phyloP scores from a whole-genome alignment of 2,113 vertebrate species.

The Protobothrops flavoviridis region DNA sequence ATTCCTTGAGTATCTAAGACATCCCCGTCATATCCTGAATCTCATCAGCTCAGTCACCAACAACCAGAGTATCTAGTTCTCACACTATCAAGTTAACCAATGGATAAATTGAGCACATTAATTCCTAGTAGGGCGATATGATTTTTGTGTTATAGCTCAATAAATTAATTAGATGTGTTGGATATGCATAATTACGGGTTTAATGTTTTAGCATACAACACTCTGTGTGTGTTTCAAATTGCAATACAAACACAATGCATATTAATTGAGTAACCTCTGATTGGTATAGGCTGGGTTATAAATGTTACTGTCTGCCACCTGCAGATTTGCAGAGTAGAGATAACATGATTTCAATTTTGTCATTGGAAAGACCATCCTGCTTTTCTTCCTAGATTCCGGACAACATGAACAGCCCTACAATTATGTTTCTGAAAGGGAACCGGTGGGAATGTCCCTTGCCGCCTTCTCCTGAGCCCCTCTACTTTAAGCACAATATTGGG shows the following conservation, averaged over 20 bases:
- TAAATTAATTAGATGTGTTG: not conserved
- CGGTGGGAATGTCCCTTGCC: slow-evolving; percentile 70
- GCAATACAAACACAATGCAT: not conserved
- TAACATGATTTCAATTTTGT: not conserved
- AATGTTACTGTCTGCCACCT: not conserved
- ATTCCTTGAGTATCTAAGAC: not conserved
- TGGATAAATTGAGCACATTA: not conserved
- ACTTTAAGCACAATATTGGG: slow-evolving; percentile 76
- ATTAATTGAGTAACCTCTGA: not conserved
- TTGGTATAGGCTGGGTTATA: not conserved
- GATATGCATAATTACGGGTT: not conserved
- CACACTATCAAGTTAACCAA: not conserved
- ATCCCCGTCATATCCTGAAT: not conserved
- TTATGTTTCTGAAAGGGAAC: slow-evolving; percentile 61
- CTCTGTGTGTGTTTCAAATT: not conserved
- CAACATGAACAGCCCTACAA: slow-evolving; percentile 76
- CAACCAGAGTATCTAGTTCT: not conserved
- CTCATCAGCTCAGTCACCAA: not conserved
- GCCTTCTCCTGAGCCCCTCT: slow-evolving; percentile 67
- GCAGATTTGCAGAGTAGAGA: not conserved
- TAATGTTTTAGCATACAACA: not conserved
- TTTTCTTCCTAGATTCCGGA: slow-evolving; percentile 67
- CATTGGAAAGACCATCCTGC: not conserved
- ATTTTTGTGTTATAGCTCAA: not conserved
- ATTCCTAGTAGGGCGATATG: not conserved